Percentiles rank a stretch among this genome's conserved stretches.
These are phyloP conservation scores for Rotaria magnacalcarata DNA, from an alignment of 2,888 invertebrate genomes.

Conservation along the genomic window DNA sequence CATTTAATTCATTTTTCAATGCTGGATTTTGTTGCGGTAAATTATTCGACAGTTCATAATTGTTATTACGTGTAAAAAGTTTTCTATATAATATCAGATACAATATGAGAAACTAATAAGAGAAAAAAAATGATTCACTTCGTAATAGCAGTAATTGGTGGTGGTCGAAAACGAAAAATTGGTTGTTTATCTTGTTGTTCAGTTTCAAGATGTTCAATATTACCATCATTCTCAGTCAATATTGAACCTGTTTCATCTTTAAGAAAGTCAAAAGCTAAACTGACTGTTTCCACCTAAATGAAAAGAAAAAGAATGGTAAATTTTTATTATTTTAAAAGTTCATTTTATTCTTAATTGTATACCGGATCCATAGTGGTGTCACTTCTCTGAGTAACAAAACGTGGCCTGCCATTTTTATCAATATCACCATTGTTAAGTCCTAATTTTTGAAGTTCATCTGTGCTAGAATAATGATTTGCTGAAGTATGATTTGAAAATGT, in stretches of 20 bases:
- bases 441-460: not conserved
- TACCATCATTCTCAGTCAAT: not conserved
- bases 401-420: not conserved
- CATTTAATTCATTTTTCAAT: not conserved
- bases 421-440: not conserved
- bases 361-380: constrained; percentile 1
- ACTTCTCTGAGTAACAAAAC: constrained; percentile 9
- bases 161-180: constrained; percentile 34
- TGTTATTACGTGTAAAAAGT: not conserved
- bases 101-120: not conserved
- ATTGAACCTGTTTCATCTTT: constrained; percentile 32
- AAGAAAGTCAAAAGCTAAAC: constrained; percentile 21
- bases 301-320: not conserved
- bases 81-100: not conserved
- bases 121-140: not conserved
- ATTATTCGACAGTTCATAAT: not conserved
- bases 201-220: not conserved
- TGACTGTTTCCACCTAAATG: not conserved
- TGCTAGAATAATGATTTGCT: too few species aligned
- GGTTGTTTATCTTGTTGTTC: not conserved
- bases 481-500: not conserved
- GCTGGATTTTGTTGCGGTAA: not conserved
- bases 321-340: not conserved
- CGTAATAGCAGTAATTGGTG: constrained; percentile 12
- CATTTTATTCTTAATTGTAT: not conserved